phyloP scores from a whole-genome alignment of 2,888 invertebrate species.

The Archips crataeganus region DNA sequence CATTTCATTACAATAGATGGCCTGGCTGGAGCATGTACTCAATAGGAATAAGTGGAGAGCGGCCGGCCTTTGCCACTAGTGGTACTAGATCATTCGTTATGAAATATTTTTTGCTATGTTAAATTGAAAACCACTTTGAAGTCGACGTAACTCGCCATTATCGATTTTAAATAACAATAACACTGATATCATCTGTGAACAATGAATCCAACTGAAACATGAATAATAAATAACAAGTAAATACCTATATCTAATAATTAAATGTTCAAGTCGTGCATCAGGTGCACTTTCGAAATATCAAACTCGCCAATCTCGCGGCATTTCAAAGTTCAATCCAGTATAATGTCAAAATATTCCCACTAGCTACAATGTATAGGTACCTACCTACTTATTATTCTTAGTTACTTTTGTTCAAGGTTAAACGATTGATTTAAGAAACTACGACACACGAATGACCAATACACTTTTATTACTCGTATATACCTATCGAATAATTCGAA shows the following conservation, averaged over 20 bases:
- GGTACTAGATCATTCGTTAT: not conserved
- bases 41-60: not conserved
- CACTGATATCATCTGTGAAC: conserved; percentile 3
- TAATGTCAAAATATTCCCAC: conserved; percentile 50
- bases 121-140: conserved; percentile 1
- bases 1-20: not conserved
- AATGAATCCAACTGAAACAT: conserved; percentile 8
- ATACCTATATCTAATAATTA: conserved; percentile 4
- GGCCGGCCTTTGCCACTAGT: not conserved
- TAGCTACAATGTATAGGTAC: not conserved
- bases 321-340: conserved; percentile 52
- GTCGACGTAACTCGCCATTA: conserved; percentile 3
- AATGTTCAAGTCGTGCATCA: conserved; percentile 50
- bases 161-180: conserved; percentile 4
- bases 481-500: not conserved
- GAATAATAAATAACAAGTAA: not conserved
- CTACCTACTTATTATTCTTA: not conserved
- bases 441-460: conserved; percentile 7
- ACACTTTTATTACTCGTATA: not conserved
- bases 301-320: conserved; percentile 45
- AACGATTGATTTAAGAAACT: not conserved
- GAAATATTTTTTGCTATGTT: too few species aligned
- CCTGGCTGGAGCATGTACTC: not conserved
- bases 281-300: conserved; percentile 38
- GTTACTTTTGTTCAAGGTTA: conserved; percentile 1